Evolutionary conservation across 2,113 vertebrate species (phyloP).

Genomic region (Centropus bengalensis): DNA sequence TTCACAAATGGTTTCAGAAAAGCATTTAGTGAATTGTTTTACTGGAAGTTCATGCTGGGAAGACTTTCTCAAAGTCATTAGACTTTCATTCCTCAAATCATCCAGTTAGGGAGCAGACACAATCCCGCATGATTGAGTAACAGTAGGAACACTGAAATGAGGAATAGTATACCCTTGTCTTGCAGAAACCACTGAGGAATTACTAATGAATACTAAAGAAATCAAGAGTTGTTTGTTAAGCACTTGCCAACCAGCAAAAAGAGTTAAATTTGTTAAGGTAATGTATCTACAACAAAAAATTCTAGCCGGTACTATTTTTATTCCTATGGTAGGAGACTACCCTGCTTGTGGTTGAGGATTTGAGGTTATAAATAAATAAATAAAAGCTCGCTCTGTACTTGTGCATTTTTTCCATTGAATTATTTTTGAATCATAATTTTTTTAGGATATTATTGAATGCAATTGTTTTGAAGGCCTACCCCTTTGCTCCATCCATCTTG

Average conservation of each 20-base stretch:
- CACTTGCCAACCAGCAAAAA: not conserved
- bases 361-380: conserved; percentile 65
- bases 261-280: conserved; percentile 23
- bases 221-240: not conserved
- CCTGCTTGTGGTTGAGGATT: conserved; percentile 40
- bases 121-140: not conserved
- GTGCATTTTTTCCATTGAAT: conserved; percentile 64
- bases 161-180: not conserved
- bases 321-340: not conserved
- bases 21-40: conserved; percentile 1
- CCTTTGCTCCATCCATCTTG: conserved; percentile 27
- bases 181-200: not conserved
- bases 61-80: not conserved
- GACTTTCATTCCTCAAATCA: conserved; percentile 4
- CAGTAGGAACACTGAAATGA: not conserved
- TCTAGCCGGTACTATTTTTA: conserved; percentile 39
- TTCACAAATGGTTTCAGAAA: conserved; percentile 4
- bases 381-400: conserved; percentile 29
- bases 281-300: conserved; percentile 35
- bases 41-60: conserved; percentile 6
- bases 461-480: conserved; percentile 47
- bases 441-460: conserved; percentile 32
- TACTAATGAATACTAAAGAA: not conserved
- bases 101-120: not conserved
- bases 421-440: conserved; percentile 49